A percentile compares a stretch with the other conserved stretches of the same genome.
Evolutionary conservation across 2,888 invertebrate genomes (phyloP).

Genomic region (Eupelmus urozonus): DNA sequence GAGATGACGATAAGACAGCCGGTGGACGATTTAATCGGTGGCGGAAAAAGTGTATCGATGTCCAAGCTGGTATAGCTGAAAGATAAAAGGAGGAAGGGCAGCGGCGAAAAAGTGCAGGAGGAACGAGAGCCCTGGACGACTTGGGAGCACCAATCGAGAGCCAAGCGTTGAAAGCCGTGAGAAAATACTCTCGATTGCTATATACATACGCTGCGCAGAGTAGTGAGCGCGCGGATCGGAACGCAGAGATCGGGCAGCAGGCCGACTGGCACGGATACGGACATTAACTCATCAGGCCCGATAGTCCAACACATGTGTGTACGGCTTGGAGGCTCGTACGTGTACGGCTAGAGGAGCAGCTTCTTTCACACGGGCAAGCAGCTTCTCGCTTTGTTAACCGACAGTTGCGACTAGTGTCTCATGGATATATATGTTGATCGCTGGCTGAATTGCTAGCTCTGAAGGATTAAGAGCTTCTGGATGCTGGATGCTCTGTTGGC

Average conservation of each 20-base stretch:
- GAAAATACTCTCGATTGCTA: conserved; percentile 68
- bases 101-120: not conserved
- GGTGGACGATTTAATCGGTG: not conserved
- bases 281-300: conserved; percentile 75
- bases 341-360: not conserved
- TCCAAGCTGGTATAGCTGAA: not conserved
- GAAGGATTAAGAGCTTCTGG: too few species aligned
- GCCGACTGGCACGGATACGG: conserved; percentile 76
- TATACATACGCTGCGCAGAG: not conserved
- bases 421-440: too few species aligned
- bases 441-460: too few species aligned
- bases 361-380: conserved; percentile 46
- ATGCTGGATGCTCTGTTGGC: too few species aligned
- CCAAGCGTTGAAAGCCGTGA: conserved; percentile 69
- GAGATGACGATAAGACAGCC: not conserved
- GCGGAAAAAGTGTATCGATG: not conserved
- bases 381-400: conserved; percentile 30
- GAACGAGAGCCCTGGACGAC: not conserved
- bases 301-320: conserved; percentile 61
- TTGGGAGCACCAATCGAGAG: too few species aligned
- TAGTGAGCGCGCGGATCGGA: conserved; percentile 43
- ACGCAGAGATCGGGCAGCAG: conserved; percentile 61
- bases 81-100: not conserved
- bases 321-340: not conserved
- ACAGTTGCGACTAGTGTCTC: not conserved